Percentiles rank a stretch among this genome's conserved stretches.
Conservation (phyloP, 53 echinoderm and acorn worm genomes). For the Holothuria scabra region DNA sequence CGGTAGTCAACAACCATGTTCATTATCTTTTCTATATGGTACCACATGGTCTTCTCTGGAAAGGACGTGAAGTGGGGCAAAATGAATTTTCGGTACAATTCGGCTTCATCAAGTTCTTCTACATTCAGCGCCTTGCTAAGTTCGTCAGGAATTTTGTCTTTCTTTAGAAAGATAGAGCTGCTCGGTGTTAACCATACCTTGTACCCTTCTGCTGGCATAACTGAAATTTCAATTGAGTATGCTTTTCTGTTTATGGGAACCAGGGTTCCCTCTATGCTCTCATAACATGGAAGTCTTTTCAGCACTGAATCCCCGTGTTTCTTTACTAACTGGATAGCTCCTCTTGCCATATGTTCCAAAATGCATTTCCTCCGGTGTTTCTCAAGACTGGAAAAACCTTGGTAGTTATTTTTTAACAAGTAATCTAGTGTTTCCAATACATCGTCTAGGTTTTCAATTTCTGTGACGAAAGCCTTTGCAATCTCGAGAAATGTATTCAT, state of each 20-base stretch:
- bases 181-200: background rate
- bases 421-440: background rate
- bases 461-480: background rate
- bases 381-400: background rate
- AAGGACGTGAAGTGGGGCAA: background rate
- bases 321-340: background rate
- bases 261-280: background rate
- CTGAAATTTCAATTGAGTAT: background rate
- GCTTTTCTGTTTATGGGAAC: background rate
- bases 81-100: slow-evolving; percentile 15
- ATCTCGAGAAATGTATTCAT: no score
- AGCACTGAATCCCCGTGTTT: background rate
- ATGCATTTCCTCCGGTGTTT: background rate
- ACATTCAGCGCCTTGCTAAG: background rate
- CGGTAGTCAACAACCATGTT: background rate
- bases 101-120: background rate
- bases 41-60: background rate
- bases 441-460: background rate
- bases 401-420: background rate
- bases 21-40: background rate
- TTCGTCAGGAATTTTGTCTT: background rate
- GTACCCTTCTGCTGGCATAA: background rate
- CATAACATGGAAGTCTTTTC: slow-evolving; percentile 27
- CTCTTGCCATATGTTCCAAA: background rate
- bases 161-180: background rate